Base-by-base conservation (phyloP, 2,888 invertebrate genomes). In the Brenthis daphne region DNA sequence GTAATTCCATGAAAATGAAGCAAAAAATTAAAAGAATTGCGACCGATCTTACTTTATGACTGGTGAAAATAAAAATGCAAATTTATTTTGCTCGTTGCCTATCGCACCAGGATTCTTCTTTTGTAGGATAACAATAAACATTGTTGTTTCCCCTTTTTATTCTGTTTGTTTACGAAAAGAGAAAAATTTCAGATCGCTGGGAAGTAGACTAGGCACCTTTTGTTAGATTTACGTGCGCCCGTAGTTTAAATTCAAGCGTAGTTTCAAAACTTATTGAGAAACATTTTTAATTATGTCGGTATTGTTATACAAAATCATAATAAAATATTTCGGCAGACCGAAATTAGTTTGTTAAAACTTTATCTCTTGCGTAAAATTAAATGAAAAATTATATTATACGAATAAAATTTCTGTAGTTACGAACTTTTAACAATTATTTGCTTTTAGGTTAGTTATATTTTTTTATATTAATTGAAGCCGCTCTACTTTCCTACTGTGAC, bases 21-120 rank as follows among this genome's bases (percentile, higher is more conserved):
- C 82, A 80, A 80, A 82, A 78, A 64, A 61, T 77, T 76, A 79
- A 81, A 82, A 81, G 80, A 78, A 82, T 79, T 76, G 79, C 80
- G 79, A 81, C 80, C 78, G 74, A 77, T 73, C 76, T 77, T 74
- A 77, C 77, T 73, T 76, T 79, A 78, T 80, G 80, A 79, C 75
- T 72, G 75, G 75, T 75, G 75, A 79, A 79, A 78, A 80, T 75
- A 82, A 79, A 83, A 78, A 79, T 63, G 80, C 81, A 84, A 84
- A 82, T 86, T 85, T 85, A 85, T 88, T 88, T 86, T 83, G 82
- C 80, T 82, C 84, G 79, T 77, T 75, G 75, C 79, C 77, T 76
- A 79, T 80, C 75, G 75, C 72, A 70, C 75, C 71, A 73, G 71
- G 77, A 77, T 77, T 82, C 77, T 77, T 82, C 80, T 82, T 84